Conservation (phyloP, 2,888 invertebrate genomes). For the Caenorhabditis sp. region DNA sequence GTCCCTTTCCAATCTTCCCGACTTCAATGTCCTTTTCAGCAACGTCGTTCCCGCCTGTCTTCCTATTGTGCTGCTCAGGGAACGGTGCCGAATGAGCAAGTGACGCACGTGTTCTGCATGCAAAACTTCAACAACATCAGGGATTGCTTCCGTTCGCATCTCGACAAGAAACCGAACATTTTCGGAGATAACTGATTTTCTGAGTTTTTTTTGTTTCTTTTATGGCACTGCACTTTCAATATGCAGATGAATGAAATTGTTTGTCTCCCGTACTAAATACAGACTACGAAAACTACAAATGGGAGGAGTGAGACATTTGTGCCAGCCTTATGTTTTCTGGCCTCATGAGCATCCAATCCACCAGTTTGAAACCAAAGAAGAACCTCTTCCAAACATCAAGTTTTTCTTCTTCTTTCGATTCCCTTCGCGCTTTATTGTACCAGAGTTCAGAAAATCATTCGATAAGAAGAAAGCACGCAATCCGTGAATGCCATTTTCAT, state of each 20-base stretch:
- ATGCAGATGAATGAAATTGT: no score
- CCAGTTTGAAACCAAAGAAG: no score
- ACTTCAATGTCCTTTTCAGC: conserved; percentile 40
- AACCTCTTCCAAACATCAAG: no score
- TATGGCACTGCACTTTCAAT: background rate
- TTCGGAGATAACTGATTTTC: conserved; percentile 70
- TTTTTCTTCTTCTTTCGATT: no score
- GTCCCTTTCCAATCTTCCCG: background rate
- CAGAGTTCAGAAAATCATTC: background rate
- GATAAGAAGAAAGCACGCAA: conserved; percentile 3
- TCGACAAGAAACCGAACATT: conserved; percentile 74
- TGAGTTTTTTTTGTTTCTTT: background rate
- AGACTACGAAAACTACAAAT: no score
- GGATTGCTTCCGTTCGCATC: conserved; percentile 73
- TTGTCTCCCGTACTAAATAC: no score
- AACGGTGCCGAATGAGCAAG: conserved; percentile 70
- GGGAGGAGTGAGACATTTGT: no score
- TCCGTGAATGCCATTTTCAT: background rate
- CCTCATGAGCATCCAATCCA: no score
- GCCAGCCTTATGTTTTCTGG: no score
- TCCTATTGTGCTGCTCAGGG: conserved; percentile 72
- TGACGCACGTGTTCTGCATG: conserved; percentile 75
- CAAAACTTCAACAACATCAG: conserved; percentile 73
- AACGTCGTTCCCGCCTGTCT: conserved; percentile 71
- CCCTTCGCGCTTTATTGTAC: no score